A percentile compares a stretch with the other conserved stretches of the same genome.
phyloP scores from a whole-genome alignment of 2,113 vertebrate species.

The Microcebus tavaratra region DNA sequence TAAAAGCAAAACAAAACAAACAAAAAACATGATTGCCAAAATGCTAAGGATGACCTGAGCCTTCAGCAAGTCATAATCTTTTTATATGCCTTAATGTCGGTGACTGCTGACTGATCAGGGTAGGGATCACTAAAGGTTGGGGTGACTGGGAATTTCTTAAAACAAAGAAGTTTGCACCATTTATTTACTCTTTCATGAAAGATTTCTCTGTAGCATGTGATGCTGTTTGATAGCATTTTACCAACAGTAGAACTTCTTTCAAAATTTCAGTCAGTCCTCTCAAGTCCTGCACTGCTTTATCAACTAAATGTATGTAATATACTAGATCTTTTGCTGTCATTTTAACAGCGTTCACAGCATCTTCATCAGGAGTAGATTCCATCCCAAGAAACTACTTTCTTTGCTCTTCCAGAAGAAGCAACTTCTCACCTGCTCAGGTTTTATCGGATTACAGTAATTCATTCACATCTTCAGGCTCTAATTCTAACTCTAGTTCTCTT shows the following conservation, averaged over 20 bases:
- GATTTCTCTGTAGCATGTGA: not conserved
- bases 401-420: not conserved
- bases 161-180: not conserved
- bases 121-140: not conserved
- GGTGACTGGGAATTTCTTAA: not conserved
- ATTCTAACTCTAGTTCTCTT: not conserved
- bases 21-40: not conserved
- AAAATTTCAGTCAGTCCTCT: not conserved
- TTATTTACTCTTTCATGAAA: not conserved
- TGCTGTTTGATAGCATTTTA: not conserved
- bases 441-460: not conserved
- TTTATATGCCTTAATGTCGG: not conserved
- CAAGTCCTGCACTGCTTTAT: not conserved
- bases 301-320: not conserved
- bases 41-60: not conserved
- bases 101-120: not conserved
- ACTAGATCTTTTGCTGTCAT: not conserved
- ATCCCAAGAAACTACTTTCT: not conserved
- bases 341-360: not conserved
- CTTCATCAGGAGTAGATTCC: not conserved
- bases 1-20: too few relatives aligned
- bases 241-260: not conserved
- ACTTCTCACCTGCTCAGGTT: not conserved
- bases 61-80: not conserved
- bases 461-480: not conserved